Conservation (phyloP, 2,888 invertebrate species). For the Athripsodes cinereus region DNA sequence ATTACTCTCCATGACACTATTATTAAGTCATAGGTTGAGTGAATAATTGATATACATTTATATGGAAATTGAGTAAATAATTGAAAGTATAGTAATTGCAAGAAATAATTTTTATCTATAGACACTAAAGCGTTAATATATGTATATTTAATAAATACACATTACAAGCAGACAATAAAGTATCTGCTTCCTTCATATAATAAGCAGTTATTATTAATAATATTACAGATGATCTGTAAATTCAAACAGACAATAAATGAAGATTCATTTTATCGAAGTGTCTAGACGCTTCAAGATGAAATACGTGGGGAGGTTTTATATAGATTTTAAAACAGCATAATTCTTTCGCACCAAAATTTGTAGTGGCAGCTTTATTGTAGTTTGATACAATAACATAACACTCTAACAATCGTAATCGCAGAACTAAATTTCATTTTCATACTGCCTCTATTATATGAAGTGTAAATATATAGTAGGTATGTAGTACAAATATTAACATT, state of each 20-base stretch:
- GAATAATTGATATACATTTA: too few relatives aligned
- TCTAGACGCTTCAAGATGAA: conserved; percentile 27
- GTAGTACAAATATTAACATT: too few relatives aligned
- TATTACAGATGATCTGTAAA: conserved; percentile 20
- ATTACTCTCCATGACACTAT: too few relatives aligned
- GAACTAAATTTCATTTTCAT: too few relatives aligned
- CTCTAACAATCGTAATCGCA: too few relatives aligned
- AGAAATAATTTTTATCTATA: neutral
- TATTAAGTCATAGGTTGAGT: too few relatives aligned
- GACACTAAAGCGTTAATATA: neutral
- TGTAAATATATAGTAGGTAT: too few relatives aligned
- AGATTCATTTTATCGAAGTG: conserved; percentile 25
- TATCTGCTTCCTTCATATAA: neutral
- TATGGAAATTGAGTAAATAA: too few relatives aligned
- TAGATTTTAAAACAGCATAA: conserved; percentile 10
- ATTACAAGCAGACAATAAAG: neutral
- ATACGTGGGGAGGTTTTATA: conserved; percentile 26
- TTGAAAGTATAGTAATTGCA: too few relatives aligned
- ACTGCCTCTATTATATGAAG: too few relatives aligned
- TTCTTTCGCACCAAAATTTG: neutral
- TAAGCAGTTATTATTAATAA: neutral
- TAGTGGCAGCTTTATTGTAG: neutral
- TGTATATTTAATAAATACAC: neutral
- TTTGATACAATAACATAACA: neutral
- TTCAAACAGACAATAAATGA: conserved; percentile 27